Evolutionary conservation across 2,888 invertebrate species (phyloP), one percentile per base, ranked within the genome.

Genomic region (Athetis lepigone): DNA sequence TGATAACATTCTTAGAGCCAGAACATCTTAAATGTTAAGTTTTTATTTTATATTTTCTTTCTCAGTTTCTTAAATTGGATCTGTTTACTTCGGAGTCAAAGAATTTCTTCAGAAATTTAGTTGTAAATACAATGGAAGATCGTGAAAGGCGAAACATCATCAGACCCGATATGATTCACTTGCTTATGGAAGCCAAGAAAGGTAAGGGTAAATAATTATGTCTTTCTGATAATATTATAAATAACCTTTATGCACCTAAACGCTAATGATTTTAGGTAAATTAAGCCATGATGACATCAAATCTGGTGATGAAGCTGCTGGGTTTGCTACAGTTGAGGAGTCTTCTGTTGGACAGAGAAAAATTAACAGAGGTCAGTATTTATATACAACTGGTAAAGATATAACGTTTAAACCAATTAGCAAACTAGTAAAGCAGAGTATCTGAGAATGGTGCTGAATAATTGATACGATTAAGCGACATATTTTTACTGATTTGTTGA

Each of bases 101-200:
- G 13, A 16, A 11, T 0, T 95, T 92, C 75, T 94, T 95, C 56
- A 85, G 76, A 16, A 74, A 82, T 0, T 56, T 94, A 29, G 90
- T 95, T 2, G 60, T 85, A 11, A 84, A 79, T 1, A 88, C 93
- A 1, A 95, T 95, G 86, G 80, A 83, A 39, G 80, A 91, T 1
- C 85, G 95, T 0, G 88, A 92, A 36, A 60, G 81, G 19, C 61
- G 87, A 0, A 82, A 91, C 1, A 91, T 94, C 13, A 76, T 91
- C 13, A 86, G 95, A 18, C 91, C 92, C 0, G 95, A 95, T 64
- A 95, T 96, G 95, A 95, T 96, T 18, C 93, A 96, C 55, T 73
- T 96, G 9, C 85, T 96, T 0, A 90, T 96, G 90, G 94, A 96
- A 78, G 94, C 95, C 11, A 93, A 91, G 64, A 93, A 93, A 84